Evolutionary conservation across 1,140 invertebrate genomes (phyloP).

Genomic region (Platyura marginata): DNA sequence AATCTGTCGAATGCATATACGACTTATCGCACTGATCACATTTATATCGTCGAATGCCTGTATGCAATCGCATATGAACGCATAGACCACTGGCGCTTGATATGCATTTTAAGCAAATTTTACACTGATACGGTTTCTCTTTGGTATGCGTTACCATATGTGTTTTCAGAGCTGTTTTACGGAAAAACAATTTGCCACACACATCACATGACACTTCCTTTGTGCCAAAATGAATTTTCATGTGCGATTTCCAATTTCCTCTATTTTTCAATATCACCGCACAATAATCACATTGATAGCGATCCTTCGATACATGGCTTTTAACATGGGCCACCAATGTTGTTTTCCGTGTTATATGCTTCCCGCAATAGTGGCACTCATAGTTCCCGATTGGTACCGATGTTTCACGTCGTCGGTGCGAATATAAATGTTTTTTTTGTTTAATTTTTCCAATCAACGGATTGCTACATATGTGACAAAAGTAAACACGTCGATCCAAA

Average conservation of each 20-base stretch:
- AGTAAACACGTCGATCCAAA: background rate
- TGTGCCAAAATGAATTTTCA: background rate
- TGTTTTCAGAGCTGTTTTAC: background rate
- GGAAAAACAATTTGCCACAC: background rate
- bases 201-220: background rate
- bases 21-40: background rate
- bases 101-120: background rate
- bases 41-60: background rate
- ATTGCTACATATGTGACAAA: background rate
- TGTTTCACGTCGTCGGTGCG: background rate
- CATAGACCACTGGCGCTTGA: background rate
- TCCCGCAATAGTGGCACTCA: background rate
- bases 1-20: background rate
- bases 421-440: background rate
- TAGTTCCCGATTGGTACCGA: background rate
- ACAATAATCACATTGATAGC: background rate
- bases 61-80: background rate
- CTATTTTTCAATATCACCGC: background rate
- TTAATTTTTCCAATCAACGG: background rate
- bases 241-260: background rate
- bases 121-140: background rate
- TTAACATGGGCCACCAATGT: background rate
- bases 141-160: background rate
- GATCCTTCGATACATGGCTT: background rate
- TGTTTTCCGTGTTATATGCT: background rate